phyloP scores from a whole-genome alignment of 2,113 vertebrate species.

The Brienomyrus longianalis region DNA sequence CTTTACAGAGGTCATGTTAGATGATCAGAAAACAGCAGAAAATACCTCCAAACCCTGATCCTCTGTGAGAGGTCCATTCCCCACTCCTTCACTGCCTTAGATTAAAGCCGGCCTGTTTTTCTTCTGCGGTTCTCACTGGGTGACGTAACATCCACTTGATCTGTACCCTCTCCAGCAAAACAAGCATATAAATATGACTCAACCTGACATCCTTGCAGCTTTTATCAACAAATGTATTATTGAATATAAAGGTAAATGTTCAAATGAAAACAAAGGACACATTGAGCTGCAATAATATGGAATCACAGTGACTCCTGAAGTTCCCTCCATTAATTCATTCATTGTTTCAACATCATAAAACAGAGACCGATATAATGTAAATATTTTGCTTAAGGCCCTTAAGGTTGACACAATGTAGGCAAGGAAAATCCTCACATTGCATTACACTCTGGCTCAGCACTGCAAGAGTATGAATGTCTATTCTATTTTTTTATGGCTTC shows the following conservation, averaged over 20 bases:
- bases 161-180: neutral
- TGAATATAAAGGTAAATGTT: neutral
- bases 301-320: slow-evolving; percentile 31
- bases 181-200: neutral
- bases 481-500: neutral
- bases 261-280: slow-evolving; percentile 34
- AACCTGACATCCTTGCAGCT: neutral
- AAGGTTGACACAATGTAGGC: slow-evolving; percentile 26
- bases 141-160: neutral
- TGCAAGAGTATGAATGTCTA: neutral
- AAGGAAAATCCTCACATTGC: neutral
- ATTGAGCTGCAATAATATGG: slow-evolving; percentile 25
- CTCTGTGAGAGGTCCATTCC: neutral
- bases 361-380: slow-evolving; percentile 27
- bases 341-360: slow-evolving; percentile 25
- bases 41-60: neutral
- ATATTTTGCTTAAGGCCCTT: slow-evolving; percentile 35
- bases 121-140: neutral
- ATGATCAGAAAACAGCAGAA: neutral
- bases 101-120: neutral
- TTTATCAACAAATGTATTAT: slow-evolving; percentile 8
- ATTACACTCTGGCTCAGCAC: neutral
- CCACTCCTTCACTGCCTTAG: neutral
- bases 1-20: neutral
- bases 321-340: slow-evolving; percentile 18